These are phyloP conservation scores for Heterocephalus glaber DNA, from an alignment of 2,113 vertebrate species.

Conservation along the genomic window DNA sequence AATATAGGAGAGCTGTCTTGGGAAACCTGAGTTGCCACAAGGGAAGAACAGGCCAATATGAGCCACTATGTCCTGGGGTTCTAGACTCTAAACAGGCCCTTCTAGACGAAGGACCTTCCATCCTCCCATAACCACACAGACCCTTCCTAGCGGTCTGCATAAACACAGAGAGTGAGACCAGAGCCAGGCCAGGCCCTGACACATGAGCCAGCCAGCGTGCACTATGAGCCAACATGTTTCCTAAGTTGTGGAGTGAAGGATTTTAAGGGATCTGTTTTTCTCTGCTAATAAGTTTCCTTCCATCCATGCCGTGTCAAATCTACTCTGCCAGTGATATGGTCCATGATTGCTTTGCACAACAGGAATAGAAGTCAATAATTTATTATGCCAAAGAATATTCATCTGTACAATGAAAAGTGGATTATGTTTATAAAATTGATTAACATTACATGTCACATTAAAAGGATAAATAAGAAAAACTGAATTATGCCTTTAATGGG, in stretches of 20 bases:
- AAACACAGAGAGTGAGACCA: neutral
- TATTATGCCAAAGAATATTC: slow-evolving; percentile 39
- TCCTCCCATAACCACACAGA: neutral
- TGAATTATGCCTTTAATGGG: slow-evolving; percentile 13
- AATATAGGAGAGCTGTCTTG: neutral
- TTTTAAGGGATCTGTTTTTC: neutral
- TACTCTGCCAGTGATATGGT: neutral
- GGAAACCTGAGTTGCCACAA: neutral
- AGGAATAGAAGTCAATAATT: slow-evolving; percentile 22
- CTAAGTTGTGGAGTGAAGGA: neutral
- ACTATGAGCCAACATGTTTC: fast-evolving
- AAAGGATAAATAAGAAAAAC: slow-evolving; percentile 61
- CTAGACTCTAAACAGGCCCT: neutral
- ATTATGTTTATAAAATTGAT: slow-evolving; percentile 62
- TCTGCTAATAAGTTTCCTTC: neutral
- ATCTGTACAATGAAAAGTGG: slow-evolving; percentile 18
- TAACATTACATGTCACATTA: slow-evolving; percentile 54
- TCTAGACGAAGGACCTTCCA: neutral
- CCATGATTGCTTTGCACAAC: neutral
- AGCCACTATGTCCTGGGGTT: neutral
- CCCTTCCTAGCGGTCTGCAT: neutral
- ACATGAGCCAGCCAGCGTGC: too few relatives aligned
- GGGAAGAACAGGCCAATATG: neutral
- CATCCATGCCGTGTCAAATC: neutral
- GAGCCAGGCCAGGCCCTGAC: neutral